phyloP scores from a whole-genome alignment of 2,797 vertebrate species.

The Scolopax bukidnonensis region DNA sequence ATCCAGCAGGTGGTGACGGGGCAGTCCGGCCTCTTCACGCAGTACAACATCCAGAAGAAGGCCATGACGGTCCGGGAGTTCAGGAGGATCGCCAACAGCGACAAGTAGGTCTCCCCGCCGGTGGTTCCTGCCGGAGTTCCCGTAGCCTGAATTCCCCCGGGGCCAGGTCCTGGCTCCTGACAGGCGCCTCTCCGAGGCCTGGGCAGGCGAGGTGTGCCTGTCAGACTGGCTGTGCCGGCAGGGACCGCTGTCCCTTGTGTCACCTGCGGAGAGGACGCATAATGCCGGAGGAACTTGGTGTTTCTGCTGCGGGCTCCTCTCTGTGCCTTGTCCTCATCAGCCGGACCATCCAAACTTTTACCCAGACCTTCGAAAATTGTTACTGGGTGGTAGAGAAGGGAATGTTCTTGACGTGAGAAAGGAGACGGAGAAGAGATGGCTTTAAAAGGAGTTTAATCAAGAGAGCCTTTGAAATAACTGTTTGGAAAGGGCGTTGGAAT shows the following conservation, averaged over 20 bases:
- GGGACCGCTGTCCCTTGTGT: neutral
- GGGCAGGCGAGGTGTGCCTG: neutral
- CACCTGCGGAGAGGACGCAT: accelerated
- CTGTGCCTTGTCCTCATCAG: neutral
- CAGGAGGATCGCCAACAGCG: conserved; percentile 90
- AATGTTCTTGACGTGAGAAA: neutral
- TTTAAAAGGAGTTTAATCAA: neutral
- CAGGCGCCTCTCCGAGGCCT: neutral
- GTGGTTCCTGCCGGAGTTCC: accelerated
- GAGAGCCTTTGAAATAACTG: neutral
- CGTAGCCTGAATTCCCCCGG: accelerated
- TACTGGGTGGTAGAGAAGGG: neutral
- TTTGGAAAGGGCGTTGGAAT: neutral
- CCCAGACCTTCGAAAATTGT: neutral
- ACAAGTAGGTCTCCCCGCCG: conserved; percentile 81
- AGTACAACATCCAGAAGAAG: conserved; percentile 99
- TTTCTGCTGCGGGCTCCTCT: neutral
- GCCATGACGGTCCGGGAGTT: conserved; percentile 96
- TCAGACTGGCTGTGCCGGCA: accelerated
- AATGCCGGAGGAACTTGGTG: neutral
- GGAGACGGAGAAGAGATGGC: accelerated
- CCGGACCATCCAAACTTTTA: neutral
- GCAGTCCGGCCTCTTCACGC: conserved; percentile 97
- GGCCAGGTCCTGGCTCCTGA: accelerated
- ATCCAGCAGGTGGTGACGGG: conserved; percentile 98